These are phyloP conservation scores for Caenorhabditis plicata DNA, from an alignment of 2,888 invertebrate genomes.

Conservation along the genomic window DNA sequence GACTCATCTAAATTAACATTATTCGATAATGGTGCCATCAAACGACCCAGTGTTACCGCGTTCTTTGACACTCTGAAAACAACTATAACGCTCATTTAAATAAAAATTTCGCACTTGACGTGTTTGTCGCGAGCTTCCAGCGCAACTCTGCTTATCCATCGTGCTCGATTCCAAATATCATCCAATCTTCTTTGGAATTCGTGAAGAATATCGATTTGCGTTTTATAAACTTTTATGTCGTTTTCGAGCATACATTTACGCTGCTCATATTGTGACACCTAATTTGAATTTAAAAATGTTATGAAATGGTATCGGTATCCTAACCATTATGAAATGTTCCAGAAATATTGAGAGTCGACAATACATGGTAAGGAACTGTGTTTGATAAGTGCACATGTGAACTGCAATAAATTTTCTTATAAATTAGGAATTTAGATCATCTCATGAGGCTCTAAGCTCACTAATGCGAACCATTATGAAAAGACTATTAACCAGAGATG, in stretches of 20 bases:
- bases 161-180: conserved; percentile 84
- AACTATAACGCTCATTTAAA: background rate
- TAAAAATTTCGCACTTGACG: conserved; percentile 45
- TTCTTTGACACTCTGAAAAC: conserved; percentile 51
- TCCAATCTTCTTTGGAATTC: conserved; percentile 81
- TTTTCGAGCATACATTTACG: conserved; percentile 57
- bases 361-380: conserved; percentile 84
- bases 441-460: too few species aligned
- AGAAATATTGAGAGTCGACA: conserved; percentile 87
- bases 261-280: conserved; percentile 59
- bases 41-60: conserved; percentile 64
- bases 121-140: conserved; percentile 84
- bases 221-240: conserved; percentile 51
- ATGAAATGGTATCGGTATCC: background rate
- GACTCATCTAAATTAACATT: background rate
- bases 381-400: conserved; percentile 89
- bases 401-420: conserved; percentile 77
- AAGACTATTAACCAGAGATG: too few species aligned
- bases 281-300: background rate
- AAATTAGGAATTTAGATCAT: too few species aligned
- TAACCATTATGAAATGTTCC: conserved; percentile 74
- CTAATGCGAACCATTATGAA: too few species aligned
- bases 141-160: conserved; percentile 95
- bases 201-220: conserved; percentile 71
- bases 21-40: conserved; percentile 40